phyloP scores from a whole-genome alignment of 2,888 invertebrate species.

The Agrilus biguttatus region DNA sequence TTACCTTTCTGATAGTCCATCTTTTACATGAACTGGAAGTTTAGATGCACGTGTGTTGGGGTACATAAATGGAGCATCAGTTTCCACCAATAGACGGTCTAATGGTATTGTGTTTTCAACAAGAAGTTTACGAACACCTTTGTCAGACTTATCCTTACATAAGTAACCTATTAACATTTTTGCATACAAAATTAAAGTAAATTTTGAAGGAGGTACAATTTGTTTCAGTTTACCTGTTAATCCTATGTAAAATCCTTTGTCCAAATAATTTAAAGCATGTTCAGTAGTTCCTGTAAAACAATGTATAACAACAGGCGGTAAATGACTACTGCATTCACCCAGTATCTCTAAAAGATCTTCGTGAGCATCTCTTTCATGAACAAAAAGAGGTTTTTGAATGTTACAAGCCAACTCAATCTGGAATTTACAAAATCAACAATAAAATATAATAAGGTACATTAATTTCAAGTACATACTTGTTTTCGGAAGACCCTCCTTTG shows the following conservation, averaged over 20 bases:
- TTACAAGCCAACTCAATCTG: slow-evolving; percentile 75
- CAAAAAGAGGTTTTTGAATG: slow-evolving; percentile 72
- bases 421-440: slow-evolving; percentile 14
- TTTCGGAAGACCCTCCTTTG: slow-evolving; percentile 79
- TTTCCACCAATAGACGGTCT: slow-evolving; percentile 76
- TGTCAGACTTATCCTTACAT: slow-evolving; percentile 86
- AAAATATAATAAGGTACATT: neutral
- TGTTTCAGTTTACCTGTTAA: slow-evolving; percentile 49
- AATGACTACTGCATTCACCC: slow-evolving; percentile 30
- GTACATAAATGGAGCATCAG: slow-evolving; percentile 93
- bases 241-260: slow-evolving; percentile 75
- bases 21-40: slow-evolving; percentile 74
- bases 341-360: slow-evolving; percentile 68
- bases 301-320: slow-evolving; percentile 79
- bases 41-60: slow-evolving; percentile 89
- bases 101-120: slow-evolving; percentile 69
- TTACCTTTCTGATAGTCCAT: slow-evolving; percentile 71
- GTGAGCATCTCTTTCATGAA: slow-evolving; percentile 88
- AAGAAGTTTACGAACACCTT: slow-evolving; percentile 71
- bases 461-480: slow-evolving; percentile 41
- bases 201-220: neutral
- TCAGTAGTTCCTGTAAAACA: slow-evolving; percentile 83
- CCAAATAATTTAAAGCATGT: slow-evolving; percentile 69
- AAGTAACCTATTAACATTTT: slow-evolving; percentile 46
- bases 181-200: slow-evolving; percentile 3